Conservation (phyloP, 1,140 invertebrate genomes). For the Chymomyza costata region DNA sequence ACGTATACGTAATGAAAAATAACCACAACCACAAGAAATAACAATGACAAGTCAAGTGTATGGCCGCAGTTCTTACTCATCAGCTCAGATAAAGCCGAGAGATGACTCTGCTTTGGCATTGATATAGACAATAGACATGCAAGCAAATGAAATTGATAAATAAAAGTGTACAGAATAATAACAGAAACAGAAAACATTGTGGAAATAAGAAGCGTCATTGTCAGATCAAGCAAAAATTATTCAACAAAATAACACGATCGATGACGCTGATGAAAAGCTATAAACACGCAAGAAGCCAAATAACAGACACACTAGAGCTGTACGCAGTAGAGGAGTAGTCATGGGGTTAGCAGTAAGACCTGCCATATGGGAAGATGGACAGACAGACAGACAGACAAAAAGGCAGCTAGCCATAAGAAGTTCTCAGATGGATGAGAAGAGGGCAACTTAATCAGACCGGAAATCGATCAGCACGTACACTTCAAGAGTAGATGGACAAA, state of each 20-base stretch:
- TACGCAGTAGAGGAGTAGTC: too few species aligned
- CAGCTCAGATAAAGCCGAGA: slow-evolving; percentile 15
- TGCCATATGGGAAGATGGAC: too few species aligned
- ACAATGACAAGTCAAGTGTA: slow-evolving; percentile 29
- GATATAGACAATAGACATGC: slow-evolving; percentile 12
- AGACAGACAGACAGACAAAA: too few species aligned
- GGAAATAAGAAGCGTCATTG: slow-evolving; percentile 1
- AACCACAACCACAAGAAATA: slow-evolving; percentile 18
- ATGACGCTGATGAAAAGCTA: slow-evolving; percentile 49
- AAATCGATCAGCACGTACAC: slow-evolving; percentile 72
- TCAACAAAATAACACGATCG: slow-evolving; percentile 23
- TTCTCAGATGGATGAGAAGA: slow-evolving; percentile 47
- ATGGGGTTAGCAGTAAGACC: too few species aligned
- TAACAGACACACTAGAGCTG: slow-evolving; percentile 44
- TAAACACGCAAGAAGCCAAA: slow-evolving; percentile 60
- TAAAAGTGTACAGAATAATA: slow-evolving; percentile 3
- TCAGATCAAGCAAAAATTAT: slow-evolving; percentile 24
- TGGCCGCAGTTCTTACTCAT: slow-evolving; percentile 32
- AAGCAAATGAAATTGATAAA: slow-evolving; percentile 16
- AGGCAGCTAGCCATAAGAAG: slow-evolving; percentile 28
- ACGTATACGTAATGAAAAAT: too few species aligned
- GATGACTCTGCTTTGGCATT: slow-evolving; percentile 21
- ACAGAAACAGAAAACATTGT: slow-evolving; percentile 6
- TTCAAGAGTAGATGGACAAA: too few species aligned
- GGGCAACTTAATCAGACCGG: slow-evolving; percentile 67